Conservation (phyloP, 2,113 vertebrate genomes). For the Accipiter virgatus region DNA sequence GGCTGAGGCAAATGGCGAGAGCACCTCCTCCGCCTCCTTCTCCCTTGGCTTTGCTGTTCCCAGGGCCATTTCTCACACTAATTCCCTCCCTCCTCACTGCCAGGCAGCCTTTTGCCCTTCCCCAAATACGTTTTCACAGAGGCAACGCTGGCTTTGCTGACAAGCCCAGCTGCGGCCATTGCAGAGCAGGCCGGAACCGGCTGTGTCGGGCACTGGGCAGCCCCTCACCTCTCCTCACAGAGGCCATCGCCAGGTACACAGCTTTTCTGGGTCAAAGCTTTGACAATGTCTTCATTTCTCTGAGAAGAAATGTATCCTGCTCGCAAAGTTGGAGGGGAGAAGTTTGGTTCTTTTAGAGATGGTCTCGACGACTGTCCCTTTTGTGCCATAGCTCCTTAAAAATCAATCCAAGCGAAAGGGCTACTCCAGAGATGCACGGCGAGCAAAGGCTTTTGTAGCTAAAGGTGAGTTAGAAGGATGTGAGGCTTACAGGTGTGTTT, state of each 20-base stretch:
- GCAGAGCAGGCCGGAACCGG: accelerated
- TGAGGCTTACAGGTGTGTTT: not conserved
- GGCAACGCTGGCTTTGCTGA: accelerated
- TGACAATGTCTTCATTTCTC: not conserved
- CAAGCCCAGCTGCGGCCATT: accelerated
- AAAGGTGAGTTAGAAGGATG: not conserved
- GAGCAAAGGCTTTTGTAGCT: not conserved
- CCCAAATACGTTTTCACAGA: not conserved
- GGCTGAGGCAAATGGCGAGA: not conserved
- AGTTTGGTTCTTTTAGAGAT: not conserved
- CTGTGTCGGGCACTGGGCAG: accelerated
- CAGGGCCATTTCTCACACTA: not conserved
- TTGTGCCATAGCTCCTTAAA: not conserved
- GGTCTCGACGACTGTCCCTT: accelerated
- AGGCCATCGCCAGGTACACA: accelerated
- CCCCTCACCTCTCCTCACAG: not conserved
- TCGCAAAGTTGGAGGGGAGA: not conserved
- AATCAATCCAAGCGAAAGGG: not conserved
- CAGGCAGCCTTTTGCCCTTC: not conserved
- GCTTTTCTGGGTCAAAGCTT: not conserved
- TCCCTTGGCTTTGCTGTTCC: no score
- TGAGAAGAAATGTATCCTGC: not conserved
- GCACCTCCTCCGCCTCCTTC: not conserved
- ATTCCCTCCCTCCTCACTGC: not conserved
- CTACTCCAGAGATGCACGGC: not conserved